These are phyloP conservation scores for Myotis pilosus DNA, from an alignment of 2,797 vertebrate species.

Conservation along the genomic window DNA sequence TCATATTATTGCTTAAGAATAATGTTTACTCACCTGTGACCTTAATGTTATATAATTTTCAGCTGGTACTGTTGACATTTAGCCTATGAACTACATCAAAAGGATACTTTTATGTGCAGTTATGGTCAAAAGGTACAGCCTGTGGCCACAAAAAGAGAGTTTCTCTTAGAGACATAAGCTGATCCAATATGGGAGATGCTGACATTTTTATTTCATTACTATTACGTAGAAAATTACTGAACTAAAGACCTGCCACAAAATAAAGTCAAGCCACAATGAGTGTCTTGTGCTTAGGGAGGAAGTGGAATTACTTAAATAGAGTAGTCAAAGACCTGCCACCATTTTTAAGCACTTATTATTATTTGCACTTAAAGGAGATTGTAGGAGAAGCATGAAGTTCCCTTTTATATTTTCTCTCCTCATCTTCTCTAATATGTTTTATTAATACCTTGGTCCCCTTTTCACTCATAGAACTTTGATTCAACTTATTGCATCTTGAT, in stretches of 20 bases:
- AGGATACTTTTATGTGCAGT: background rate
- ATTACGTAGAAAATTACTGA: background rate
- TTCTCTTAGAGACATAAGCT: background rate
- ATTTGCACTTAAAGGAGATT: background rate
- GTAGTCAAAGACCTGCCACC: fast-evolving
- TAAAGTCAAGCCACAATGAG: too few relatives aligned
- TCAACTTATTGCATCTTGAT: background rate
- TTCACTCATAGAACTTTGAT: background rate
- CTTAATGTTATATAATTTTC: background rate
- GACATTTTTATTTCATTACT: conserved; percentile 10
- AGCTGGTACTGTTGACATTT: background rate
- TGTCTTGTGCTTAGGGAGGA: too few relatives aligned
- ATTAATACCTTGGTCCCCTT: background rate
- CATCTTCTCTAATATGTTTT: background rate
- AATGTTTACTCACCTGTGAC: background rate
- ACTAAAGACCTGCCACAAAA: background rate
- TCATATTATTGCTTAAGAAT: conserved; percentile 17
- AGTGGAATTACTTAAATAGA: too few relatives aligned
- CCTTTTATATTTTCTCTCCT: background rate
- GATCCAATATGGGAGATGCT: background rate
- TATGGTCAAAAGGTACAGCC: background rate
- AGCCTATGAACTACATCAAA: background rate
- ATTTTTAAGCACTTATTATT: background rate
- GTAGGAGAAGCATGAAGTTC: background rate
- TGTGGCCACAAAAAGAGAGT: background rate